Base-by-base conservation (phyloP, 2,113 vertebrate species). In the Caloenas nicobarica region DNA sequence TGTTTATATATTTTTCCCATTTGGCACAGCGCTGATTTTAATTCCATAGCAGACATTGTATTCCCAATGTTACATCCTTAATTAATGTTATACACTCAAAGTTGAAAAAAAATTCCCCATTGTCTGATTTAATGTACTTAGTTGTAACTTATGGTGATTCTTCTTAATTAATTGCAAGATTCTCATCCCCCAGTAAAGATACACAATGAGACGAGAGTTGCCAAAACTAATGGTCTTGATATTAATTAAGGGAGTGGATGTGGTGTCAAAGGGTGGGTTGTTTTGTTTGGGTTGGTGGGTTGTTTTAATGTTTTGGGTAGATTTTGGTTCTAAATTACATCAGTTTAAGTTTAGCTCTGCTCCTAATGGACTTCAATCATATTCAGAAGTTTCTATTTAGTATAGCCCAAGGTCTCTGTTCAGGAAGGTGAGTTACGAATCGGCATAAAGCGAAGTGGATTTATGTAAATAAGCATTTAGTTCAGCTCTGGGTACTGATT, bases 301-400 rank as follows among this genome's bases (percentile, higher is more conserved):
- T 77, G 57, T 48, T 92, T 72, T 85, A 85, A 83, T 34, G 74
- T 73, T 73, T 82, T 71, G 76, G 25, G 66, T 91, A 58, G 76
- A 92, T 89, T 93, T 94, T 72, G 51, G 57, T 86, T 93, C 64
- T 93, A 83, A 73, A 85, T 91, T 71, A 31, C 71, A 88, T 95
- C 89, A 94, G 89, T 95, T 95, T 89, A 86, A 80, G 29, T 64
- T 94, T 68, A 87, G 23, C 40, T 94, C 40, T 70, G 61, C 91
- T 95, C 84, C 74, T 78, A 53, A 48, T 24, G 79, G 94, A 82
- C 78, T 24, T n/a, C 5, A 65, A 51, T 69, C 24, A 51, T 34
- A 34, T 69, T 84, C 23, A 88, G 80, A 74, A 58, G 48, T 86
- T 89, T 91, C 17, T 56, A 3, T 22, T 61, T 36, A 25, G 7